These are phyloP conservation scores for Probosciger aterrimus DNA, from an alignment of 2,113 vertebrate species.

Conservation along the genomic window DNA sequence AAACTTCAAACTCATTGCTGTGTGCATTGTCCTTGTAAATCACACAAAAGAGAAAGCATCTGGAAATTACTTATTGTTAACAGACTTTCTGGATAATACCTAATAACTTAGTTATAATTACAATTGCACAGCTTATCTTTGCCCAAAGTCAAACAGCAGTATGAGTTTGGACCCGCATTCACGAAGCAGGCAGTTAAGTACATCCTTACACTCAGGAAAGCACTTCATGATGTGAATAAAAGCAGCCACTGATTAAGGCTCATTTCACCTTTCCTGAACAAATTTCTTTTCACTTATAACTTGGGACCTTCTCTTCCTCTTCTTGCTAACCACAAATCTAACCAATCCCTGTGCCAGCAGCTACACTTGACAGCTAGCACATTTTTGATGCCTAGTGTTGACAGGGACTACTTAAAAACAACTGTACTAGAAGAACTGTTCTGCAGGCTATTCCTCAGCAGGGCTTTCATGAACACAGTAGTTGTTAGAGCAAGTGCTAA, in stretches of 20 bases:
- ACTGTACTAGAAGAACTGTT: constrained; percentile 25
- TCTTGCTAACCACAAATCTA: not conserved
- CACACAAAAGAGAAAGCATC: not conserved
- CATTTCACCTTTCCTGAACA: not conserved
- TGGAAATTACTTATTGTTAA: not conserved
- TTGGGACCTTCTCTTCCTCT: not conserved
- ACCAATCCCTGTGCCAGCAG: not conserved
- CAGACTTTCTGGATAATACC: not conserved
- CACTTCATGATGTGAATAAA: not conserved
- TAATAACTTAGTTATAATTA: not conserved
- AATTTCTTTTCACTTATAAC: not conserved
- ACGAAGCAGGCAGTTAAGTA: not conserved
- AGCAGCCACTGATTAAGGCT: not conserved
- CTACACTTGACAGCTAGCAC: constrained; percentile 28
- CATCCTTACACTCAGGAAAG: not conserved
- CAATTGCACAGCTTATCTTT: not conserved
- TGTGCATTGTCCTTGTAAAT: not conserved
- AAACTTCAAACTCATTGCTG: not conserved
- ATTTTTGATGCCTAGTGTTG: not conserved
- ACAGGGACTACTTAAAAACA: constrained; percentile 42
- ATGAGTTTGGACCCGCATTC: not conserved
- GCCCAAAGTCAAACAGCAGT: not conserved
- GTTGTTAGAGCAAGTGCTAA: constrained; percentile 4
- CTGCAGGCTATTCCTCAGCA: constrained; percentile 38
- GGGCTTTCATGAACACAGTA: constrained; percentile 1